A percentile compares a stretch with the other conserved stretches of the same genome.
Conservation (phyloP, 1,140 invertebrate species). For the Drosophila nigromelanica region DNA sequence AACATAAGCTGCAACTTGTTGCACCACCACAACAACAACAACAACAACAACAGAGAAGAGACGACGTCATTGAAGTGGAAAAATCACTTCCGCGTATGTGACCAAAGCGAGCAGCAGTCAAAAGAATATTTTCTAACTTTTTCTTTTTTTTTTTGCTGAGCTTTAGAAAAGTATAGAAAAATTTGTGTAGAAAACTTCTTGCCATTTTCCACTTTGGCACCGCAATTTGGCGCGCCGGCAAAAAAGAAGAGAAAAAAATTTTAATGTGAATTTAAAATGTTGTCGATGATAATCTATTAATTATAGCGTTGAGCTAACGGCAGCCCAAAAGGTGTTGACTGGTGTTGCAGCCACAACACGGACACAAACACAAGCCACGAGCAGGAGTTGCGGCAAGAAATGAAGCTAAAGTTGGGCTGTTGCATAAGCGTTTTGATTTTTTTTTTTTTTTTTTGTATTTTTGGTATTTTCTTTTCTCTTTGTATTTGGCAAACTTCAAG, state of each 20-base stretch:
- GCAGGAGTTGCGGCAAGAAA: not conserved
- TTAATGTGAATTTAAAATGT: constrained; percentile 82
- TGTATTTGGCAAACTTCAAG: not conserved
- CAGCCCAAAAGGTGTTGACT: constrained; percentile 79
- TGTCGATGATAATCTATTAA: constrained; percentile 82
- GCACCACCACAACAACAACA: constrained; percentile 41
- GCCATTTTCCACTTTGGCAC: constrained; percentile 74
- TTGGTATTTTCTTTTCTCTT: not conserved
- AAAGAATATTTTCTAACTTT: constrained; percentile 47
- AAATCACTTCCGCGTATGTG: constrained; percentile 82
- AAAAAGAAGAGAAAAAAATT: constrained; percentile 20
- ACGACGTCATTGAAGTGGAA: constrained; percentile 73
- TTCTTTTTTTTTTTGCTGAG: constrained; percentile 12
- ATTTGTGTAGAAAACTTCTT: constrained; percentile 63
- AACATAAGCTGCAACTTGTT: constrained; percentile 63
- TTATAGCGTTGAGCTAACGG: constrained; percentile 74
- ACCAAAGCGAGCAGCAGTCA: constrained; percentile 69
- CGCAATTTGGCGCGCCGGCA: constrained; percentile 68
- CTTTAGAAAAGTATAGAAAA: constrained; percentile 38
- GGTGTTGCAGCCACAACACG: constrained; percentile 5
- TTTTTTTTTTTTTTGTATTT: not conserved
- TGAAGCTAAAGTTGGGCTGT: constrained; percentile 7
- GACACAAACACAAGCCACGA: not conserved
- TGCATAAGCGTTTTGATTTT: not conserved
- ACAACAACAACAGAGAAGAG: constrained; percentile 17